Conservation (phyloP, 2,113 vertebrate genomes). For the Apeltes quadracus region DNA sequence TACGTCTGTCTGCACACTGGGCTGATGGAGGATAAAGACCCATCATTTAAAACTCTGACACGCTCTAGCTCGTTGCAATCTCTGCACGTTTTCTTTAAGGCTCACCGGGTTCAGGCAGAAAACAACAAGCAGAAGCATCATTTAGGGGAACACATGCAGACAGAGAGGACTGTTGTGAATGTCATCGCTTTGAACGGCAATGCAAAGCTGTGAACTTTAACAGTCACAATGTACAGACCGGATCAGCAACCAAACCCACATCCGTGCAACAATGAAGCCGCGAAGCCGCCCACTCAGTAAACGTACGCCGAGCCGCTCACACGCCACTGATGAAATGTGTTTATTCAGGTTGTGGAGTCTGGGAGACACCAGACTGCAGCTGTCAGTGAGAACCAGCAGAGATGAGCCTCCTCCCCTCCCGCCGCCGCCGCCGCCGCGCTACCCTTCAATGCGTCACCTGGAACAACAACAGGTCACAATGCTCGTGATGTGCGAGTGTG, state of each 20-base stretch:
- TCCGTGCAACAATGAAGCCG: background rate
- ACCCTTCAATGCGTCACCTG: conserved; percentile 50
- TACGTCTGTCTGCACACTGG: conserved; percentile 61
- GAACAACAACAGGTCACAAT: conserved; percentile 55
- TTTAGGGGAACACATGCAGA: background rate
- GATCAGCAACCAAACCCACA: background rate
- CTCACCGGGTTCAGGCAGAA: background rate
- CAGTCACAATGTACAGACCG: background rate
- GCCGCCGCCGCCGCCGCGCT: conserved; percentile 15
- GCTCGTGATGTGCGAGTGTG: background rate
- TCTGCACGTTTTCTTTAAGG: background rate
- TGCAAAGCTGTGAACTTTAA: background rate
- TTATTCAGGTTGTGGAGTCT: conserved; percentile 75
- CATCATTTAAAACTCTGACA: background rate
- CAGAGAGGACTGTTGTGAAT: background rate
- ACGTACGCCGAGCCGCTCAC: too few relatives aligned
- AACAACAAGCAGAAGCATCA: background rate
- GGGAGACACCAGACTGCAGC: conserved; percentile 72
- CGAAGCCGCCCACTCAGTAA: background rate
- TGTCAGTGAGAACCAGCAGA: conserved; percentile 64
- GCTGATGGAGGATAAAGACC: background rate
- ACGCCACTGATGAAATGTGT: conserved; percentile 7
- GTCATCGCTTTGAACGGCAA: background rate
- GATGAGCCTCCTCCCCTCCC: conserved; percentile 53
- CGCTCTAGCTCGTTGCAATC: background rate